Percentiles rank a stretch among this genome's conserved stretches.
Evolutionary conservation across 2,113 vertebrate genomes (phyloP).

Genomic region (Camelus dromedarius): DNA sequence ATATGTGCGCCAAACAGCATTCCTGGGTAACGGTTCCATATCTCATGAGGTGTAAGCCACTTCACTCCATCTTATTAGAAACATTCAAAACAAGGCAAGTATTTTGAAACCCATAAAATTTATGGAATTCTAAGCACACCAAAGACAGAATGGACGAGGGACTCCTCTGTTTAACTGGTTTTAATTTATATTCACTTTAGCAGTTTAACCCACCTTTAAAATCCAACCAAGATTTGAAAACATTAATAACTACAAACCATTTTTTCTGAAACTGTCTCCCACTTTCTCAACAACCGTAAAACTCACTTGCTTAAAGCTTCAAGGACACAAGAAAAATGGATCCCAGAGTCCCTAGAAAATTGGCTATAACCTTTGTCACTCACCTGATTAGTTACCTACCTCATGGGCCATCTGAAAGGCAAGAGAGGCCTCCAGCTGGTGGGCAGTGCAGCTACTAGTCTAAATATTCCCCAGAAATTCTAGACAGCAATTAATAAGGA

Average conservation of each 20-base stretch:
- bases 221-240: slow-evolving; percentile 72
- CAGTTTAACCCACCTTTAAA: slow-evolving; percentile 78
- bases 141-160: slow-evolving; percentile 77
- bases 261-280: slow-evolving; percentile 55
- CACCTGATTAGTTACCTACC: slow-evolving; percentile 34
- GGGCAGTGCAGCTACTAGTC: not conserved
- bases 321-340: slow-evolving; percentile 74
- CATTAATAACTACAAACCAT: slow-evolving; percentile 76
- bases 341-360: slow-evolving; percentile 51
- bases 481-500: slow-evolving; percentile 32
- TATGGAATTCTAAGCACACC: slow-evolving; percentile 82
- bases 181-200: slow-evolving; percentile 85
- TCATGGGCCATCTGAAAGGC: slow-evolving; percentile 32
- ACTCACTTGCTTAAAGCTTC: slow-evolving; percentile 63
- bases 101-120: slow-evolving; percentile 82
- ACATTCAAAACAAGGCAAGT: slow-evolving; percentile 84
- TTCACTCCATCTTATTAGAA: slow-evolving; percentile 86
- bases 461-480: slow-evolving; percentile 24
- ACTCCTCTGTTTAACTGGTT: slow-evolving; percentile 84
- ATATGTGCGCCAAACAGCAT: slow-evolving; percentile 83
- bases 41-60: slow-evolving; percentile 87
- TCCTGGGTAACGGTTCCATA: slow-evolving; percentile 83
- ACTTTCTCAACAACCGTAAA: slow-evolving; percentile 73
- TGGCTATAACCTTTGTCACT: slow-evolving; percentile 61
- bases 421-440: not conserved